Evolutionary conservation across 2,888 invertebrate genomes (phyloP), one percentile per base, ranked within the genome.

Genomic region (Eupsilia transversa): DNA sequence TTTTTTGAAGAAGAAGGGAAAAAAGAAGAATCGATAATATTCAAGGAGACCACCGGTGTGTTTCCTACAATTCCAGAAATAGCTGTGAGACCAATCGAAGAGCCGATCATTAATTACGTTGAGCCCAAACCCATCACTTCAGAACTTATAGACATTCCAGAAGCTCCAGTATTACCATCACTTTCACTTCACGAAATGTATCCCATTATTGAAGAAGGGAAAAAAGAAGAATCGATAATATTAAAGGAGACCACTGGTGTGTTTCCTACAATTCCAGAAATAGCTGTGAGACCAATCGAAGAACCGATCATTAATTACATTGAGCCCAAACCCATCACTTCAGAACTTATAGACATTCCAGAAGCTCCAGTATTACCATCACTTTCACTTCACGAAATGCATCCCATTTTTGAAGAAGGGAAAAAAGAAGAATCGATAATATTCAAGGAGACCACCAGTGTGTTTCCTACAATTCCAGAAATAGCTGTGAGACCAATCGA

Each of bases 101-200:
- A 67, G 10, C 23, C 30, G 2, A 10, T n/a, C 0, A 1, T 41
- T n/a, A 20, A 33, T 23, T 9, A 35, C 17, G 7, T 9, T 33
- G 43, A 27, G n/a, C 27, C 54, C 0, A 69, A 68, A 61, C 38
- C 20, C n/a, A 7, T 23, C 2, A 46, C n/a, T 33, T 1, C 38
- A 38, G 35, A 46, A 64, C 17, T 46, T 27, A 0, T 10, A 38
- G 1, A 27, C 0, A 65, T 83, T 12, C 80, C 80, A 14, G 64
- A 74, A 60, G 71, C 77, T 0, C 71, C 74, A 0, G n/a, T 64
- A 10, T 41, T 82, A 20, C 61, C 80, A 10, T 64, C 56, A n/a
- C n/a, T 66, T 3, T 7, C 59, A 65, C 1, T 41, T 10, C 12
- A 63, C 12, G 12, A 17, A 0, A n/a, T 72, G 2, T n/a, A 56